Evolutionary conservation across 2,797 vertebrate genomes (phyloP).

Genomic region (Rhinophrynus dorsalis): DNA sequence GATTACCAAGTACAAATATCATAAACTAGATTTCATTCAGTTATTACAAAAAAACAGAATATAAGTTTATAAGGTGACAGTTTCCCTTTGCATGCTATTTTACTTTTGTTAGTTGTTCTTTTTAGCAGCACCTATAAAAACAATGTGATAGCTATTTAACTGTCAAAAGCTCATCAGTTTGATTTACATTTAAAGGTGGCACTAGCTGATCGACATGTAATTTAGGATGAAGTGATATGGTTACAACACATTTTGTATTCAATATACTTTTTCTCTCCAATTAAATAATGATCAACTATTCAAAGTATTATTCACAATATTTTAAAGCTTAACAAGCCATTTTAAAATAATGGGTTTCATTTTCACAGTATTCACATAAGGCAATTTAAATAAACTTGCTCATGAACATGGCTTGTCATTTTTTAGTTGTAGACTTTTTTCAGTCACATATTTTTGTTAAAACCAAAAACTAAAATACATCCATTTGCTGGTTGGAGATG

Average conservation of each 20-base stretch:
- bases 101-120: not conserved
- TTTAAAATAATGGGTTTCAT: conserved; percentile 35
- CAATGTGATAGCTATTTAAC: conserved; percentile 4
- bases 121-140: conserved; percentile 2
- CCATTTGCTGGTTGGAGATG: too few species aligned
- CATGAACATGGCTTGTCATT: conserved; percentile 20
- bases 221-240: conserved; percentile 3
- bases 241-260: conserved; percentile 23
- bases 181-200: not conserved
- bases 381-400: conserved; percentile 11
- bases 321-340: conserved; percentile 5
- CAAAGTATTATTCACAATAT: conserved; percentile 10
- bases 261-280: conserved; percentile 18
- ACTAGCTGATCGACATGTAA: conserved; percentile 15
- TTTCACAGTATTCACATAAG: conserved; percentile 18
- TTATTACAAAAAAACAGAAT: too few species aligned
- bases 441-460: too few species aligned
- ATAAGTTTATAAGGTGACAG: too few species aligned
- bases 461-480: too few species aligned
- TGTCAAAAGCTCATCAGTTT: not conserved
- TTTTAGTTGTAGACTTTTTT: conserved; percentile 18
- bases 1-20: too few species aligned
- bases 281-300: conserved; percentile 20
- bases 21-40: too few species aligned
- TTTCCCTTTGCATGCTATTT: not conserved